Conservation (phyloP, 1,140 invertebrate species). For the Aphelinus atriplicis region DNA sequence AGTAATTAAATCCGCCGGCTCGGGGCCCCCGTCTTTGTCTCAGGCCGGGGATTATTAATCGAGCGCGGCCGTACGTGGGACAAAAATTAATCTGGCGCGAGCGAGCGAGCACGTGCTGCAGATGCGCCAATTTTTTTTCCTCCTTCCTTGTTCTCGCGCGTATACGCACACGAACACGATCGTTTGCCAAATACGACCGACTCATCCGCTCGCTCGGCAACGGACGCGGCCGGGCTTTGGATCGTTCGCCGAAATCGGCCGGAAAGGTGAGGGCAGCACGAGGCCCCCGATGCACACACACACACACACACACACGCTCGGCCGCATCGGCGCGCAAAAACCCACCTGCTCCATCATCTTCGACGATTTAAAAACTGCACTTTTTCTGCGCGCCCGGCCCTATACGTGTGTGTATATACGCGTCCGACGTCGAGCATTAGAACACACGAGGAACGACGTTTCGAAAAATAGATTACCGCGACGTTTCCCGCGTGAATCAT, state of each 20-base stretch:
- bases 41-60: conserved; percentile 24
- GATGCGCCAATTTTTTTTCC: not conserved
- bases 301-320: not conserved
- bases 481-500: no score
- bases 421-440: no score
- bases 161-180: no score
- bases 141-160: not conserved
- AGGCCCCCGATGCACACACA: not conserved
- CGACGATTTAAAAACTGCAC: conserved; percentile 4
- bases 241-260: not conserved
- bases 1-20: conserved; percentile 59
- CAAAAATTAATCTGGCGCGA: conserved; percentile 25
- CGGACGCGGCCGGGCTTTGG: not conserved
- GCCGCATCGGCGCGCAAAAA: not conserved
- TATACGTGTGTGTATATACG: no score
- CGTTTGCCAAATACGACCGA: no score
- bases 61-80: not conserved
- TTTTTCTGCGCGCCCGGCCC: no score
- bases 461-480: no score
- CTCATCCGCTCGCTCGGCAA: no score
- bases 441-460: no score
- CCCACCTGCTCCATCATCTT: conserved; percentile 31
- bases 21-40: not conserved
- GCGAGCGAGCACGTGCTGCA: not conserved
- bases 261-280: not conserved